Conservation (phyloP, 2,113 vertebrate genomes). For the Talpa occidentalis region DNA sequence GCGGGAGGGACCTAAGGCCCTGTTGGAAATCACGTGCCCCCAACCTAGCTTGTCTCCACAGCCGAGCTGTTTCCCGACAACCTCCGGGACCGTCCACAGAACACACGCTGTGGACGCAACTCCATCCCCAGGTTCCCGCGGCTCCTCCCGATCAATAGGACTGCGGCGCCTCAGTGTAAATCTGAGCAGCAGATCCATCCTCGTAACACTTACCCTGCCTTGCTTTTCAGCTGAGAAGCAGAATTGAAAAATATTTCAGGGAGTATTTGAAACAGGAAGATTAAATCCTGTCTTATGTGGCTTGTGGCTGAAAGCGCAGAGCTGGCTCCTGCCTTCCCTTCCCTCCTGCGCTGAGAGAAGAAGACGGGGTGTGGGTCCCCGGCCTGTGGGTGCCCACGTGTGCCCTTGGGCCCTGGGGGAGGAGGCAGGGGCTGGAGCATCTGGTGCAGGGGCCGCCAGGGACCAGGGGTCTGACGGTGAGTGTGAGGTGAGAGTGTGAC, state of each 20-base stretch:
- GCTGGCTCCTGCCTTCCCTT: background rate
- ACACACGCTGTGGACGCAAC: too few species aligned
- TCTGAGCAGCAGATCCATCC: constrained; percentile 68
- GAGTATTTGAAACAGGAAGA: constrained; percentile 67
- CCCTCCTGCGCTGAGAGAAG: background rate
- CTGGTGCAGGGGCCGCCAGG: too few species aligned
- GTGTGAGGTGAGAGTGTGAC: background rate
- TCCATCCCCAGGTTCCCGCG: constrained; percentile 27
- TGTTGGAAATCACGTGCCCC: too few species aligned
- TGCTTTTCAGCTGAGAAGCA: constrained; percentile 76
- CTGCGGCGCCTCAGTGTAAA: constrained; percentile 72
- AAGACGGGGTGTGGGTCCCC: too few species aligned
- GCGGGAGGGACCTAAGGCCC: too few species aligned
- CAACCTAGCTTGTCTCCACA: too few species aligned
- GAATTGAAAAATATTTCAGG: constrained; percentile 69
- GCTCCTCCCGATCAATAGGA: constrained; percentile 72
- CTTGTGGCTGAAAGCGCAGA: constrained; percentile 5
- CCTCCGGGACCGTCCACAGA: too few species aligned
- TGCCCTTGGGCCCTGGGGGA: too few species aligned
- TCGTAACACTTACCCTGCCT: constrained; percentile 67
- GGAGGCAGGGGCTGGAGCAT: background rate
- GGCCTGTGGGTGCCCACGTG: too few species aligned
- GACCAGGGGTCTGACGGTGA: background rate
- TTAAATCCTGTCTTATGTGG: constrained; percentile 66
- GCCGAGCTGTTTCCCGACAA: too few species aligned